These are phyloP conservation scores for Tangara arthus DNA, from an alignment of 2,797 vertebrate genomes.

Conservation along the genomic window DNA sequence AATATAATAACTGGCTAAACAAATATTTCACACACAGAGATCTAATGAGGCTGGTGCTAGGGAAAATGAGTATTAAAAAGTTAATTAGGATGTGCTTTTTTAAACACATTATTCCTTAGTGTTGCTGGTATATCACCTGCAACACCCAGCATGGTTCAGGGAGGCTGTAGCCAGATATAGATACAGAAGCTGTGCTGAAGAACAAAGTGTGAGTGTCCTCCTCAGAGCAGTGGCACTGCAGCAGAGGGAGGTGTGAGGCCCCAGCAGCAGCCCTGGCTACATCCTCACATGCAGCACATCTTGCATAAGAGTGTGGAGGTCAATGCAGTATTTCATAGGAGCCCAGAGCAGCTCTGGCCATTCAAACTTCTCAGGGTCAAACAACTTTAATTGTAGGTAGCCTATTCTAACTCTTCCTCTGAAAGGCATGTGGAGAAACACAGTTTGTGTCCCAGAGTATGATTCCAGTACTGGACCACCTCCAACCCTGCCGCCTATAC, in stretches of 20 bases:
- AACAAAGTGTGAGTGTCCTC: slow-evolving; percentile 25
- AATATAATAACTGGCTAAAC: slow-evolving; percentile 27
- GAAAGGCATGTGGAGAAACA: neutral
- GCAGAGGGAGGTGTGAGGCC: neutral
- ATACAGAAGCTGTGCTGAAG: slow-evolving; percentile 48
- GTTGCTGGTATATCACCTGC: neutral
- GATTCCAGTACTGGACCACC: neutral
- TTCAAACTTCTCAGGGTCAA: neutral
- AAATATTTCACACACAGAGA: slow-evolving; percentile 2
- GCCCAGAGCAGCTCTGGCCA: neutral
- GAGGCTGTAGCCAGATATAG: slow-evolving; percentile 32
- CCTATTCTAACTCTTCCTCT: neutral
- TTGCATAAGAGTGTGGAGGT: neutral
- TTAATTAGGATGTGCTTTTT: slow-evolving; percentile 42
- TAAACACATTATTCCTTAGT: neutral
- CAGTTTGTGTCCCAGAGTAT: neutral
- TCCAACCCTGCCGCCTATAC: neutral
- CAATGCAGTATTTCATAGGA: neutral
- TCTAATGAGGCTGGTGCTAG: neutral
- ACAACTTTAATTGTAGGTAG: neutral
- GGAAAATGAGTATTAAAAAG: slow-evolving; percentile 18
- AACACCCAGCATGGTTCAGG: neutral
- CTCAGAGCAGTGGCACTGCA: neutral
- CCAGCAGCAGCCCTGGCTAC: neutral
- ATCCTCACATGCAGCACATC: neutral